Evolutionary conservation across 2,797 vertebrate species (phyloP), one percentile per base, ranked within the genome.

Genomic region (Agapornis canus): DNA sequence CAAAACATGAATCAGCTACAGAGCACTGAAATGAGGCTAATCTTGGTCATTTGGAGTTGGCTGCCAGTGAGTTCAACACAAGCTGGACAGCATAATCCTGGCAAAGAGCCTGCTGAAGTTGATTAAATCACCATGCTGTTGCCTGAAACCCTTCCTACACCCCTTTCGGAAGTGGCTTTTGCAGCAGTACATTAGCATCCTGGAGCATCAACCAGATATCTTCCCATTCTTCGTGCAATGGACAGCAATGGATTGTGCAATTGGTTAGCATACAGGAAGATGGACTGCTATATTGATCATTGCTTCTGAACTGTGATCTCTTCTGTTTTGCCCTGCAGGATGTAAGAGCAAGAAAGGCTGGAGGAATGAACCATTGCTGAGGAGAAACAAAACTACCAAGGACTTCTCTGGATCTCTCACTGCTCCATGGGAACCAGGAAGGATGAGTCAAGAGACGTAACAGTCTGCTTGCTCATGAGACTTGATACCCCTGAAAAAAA

Each of bases 1-100:
- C 61, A 82, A 95, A 95, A 10, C 70, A 76, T 94, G 91, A 95
- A 90, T 96, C 94, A 95, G 96, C 93, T 90, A 21, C 82, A 1
- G 21, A 95, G 77, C 54, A 8, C 65, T 68, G 72, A 66, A 86
- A 86, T 1, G 9, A 86, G 59, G 80, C 54, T 81, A 69, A 32
- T 60, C 59, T 51, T 94, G 95, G 93, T 89, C 90, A 63, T 51
- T 86, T 83, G 76, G 64, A 83, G 39, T 27, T 95, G 96, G 94
- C 88, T 92, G 85, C 77, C 82, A 82, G 91, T 51, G 66, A 56
- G 77, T 63, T 86, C 93, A 71, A 60, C 17, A 17, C 85, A 81
- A 65, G 73, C 91, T 94, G 90, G 94, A 69, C 70, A 76, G 85
- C 80, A 94, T 48, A 35, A 6, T 20, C 31, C 88, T 94, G 91